These are phyloP conservation scores for Pelusios castaneus DNA, from an alignment of 2,113 vertebrate genomes.

Conservation along the genomic window DNA sequence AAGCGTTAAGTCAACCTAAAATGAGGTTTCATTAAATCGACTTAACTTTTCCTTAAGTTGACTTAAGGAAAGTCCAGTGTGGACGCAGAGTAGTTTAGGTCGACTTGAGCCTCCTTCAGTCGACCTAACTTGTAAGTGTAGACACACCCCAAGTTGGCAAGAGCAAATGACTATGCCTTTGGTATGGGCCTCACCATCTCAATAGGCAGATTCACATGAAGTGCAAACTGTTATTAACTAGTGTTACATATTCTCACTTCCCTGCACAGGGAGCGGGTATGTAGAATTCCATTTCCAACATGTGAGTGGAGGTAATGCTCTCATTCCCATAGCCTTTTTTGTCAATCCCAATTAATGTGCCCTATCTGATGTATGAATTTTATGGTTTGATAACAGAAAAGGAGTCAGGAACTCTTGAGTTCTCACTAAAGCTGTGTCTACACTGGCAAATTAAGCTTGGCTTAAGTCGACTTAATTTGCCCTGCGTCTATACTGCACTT, in stretches of 20 bases:
- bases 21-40: too few species aligned
- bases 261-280: not conserved
- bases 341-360: not conserved
- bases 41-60: too few species aligned
- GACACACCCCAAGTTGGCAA: slow-evolving; percentile 1
- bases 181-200: not conserved
- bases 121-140: too few species aligned
- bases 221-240: slow-evolving; percentile 7
- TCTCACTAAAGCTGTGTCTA: not conserved
- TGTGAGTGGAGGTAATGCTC: not conserved
- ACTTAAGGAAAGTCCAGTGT: too few species aligned
- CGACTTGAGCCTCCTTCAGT: too few species aligned
- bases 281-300: not conserved
- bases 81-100: too few species aligned
- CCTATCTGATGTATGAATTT: not conserved
- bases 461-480: too few species aligned
- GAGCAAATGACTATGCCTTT: slow-evolving; percentile 16
- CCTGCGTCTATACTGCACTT: too few species aligned
- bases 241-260: not conserved
- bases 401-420: not conserved
- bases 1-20: too few species aligned
- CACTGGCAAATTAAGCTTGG: too few species aligned
- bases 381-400: not conserved
- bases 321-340: not conserved
- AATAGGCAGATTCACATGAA: not conserved